Base-by-base conservation (phyloP, 2,113 vertebrate species). In the Paraplagusia blochii region DNA sequence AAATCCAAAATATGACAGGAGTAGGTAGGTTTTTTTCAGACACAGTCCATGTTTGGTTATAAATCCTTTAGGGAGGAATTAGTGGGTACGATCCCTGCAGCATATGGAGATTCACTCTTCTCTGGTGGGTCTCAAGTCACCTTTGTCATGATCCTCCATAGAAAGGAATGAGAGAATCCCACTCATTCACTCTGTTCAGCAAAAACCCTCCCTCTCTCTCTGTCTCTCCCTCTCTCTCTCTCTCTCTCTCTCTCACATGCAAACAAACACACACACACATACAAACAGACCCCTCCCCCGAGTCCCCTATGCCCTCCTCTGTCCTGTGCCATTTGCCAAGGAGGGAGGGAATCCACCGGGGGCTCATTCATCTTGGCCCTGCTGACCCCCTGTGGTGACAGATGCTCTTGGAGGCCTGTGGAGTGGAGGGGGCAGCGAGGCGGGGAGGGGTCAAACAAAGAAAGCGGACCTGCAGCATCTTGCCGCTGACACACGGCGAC, bases 291-390 rank as follows among this genome's bases (percentile, higher is more conserved):
- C 81, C 85, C 83, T 79, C 87, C 84, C 85, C 82, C 78, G 75
- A 85, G 79, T 78, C 85, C 89, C 87, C 87, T 76, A 77, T 86
- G 89, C 89, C 91, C 92, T 92, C 92, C 93, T 90, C 91, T 89
- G 90, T 93, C 70, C 78, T 80, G 67, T 88, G 90, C 96, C 96
- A 99, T 99, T 98, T 99, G 96, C 91, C 93, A 92, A 90, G 85
- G 89, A 90, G 84, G 91, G 79, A 63, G 74, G 88, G 93, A 93
- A 92, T 91, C 91, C 92, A 93, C 91, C 89, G 74, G 92, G 93
- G 94, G 90, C 90, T 90, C 93, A 98, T 99, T 94, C 93, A 94
- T 99, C 95, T 95, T 92, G 84, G 88, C 87, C 90, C 83, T 87
- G 88, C 92, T 86, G 85, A 88, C 88, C 89, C 87, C 89, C 92